Evolutionary conservation across 2,888 invertebrate species (phyloP).

Genomic region (Drosophila rubida): DNA sequence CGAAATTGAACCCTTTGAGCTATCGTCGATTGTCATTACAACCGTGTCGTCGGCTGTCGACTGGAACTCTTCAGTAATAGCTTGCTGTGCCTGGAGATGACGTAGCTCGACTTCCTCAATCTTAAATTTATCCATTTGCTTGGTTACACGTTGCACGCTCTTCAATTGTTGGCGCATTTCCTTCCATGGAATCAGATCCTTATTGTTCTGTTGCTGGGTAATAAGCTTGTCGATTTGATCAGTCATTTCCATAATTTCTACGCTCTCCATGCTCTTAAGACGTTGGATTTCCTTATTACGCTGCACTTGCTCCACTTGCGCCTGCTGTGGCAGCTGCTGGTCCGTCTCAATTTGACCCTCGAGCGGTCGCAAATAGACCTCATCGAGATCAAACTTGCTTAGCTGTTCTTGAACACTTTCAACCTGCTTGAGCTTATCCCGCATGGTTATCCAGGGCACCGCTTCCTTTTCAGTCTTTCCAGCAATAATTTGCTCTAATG

Average conservation of each 20-base stretch:
- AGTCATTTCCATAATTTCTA: conserved; percentile 84
- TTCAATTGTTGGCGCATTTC: conserved; percentile 84
- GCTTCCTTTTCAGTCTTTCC: conserved; percentile 84
- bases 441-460: conserved; percentile 84
- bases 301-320: conserved; percentile 82
- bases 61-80: conserved; percentile 85
- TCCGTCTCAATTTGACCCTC: conserved; percentile 72
- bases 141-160: conserved; percentile 84
- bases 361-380: conserved; percentile 84
- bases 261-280: conserved; percentile 84
- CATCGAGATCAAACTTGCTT: conserved; percentile 84
- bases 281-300: conserved; percentile 84
- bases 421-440: conserved; percentile 82
- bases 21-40: conserved; percentile 85
- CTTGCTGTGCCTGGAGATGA: conserved; percentile 77
- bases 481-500: conserved; percentile 83
- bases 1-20: conserved; percentile 79
- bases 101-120: conserved; percentile 85
- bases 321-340: conserved; percentile 67
- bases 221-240: conserved; percentile 84
- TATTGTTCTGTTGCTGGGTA: conserved; percentile 77
- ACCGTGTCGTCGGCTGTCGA: conserved; percentile 87
- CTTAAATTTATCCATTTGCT: conserved; percentile 84
- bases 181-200: conserved; percentile 83
- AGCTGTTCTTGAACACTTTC: conserved; percentile 84